Conservation (phyloP, 2,113 vertebrate species). For the Clarias gariepinus region DNA sequence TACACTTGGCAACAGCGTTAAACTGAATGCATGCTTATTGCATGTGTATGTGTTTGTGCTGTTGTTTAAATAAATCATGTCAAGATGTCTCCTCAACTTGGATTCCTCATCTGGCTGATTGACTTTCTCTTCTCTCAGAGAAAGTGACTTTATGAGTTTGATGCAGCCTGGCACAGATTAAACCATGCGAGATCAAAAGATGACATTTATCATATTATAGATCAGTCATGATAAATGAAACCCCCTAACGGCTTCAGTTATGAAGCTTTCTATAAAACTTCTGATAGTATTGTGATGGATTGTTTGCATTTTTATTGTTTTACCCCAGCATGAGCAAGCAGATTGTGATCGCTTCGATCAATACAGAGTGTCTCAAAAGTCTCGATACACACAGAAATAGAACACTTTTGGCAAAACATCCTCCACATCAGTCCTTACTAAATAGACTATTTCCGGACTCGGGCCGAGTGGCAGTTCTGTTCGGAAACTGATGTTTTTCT, state of each 20-base stretch:
- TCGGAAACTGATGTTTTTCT: too few species aligned
- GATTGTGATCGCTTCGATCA: not conserved
- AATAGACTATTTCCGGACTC: too few species aligned
- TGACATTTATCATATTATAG: not conserved
- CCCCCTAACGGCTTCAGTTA: not conserved
- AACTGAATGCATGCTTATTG: not conserved
- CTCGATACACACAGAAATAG: too few species aligned
- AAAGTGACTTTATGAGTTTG: not conserved
- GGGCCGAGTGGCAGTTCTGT: too few species aligned
- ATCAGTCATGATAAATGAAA: not conserved
- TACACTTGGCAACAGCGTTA: not conserved
- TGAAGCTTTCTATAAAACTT: too few species aligned
- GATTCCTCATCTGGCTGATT: not conserved
- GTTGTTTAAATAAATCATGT: not conserved
- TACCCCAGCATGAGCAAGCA: not conserved
- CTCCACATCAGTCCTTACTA: too few species aligned
- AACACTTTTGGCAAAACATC: too few species aligned
- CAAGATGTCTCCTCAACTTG: not conserved
- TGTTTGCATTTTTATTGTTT: not conserved
- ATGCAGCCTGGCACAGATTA: not conserved
- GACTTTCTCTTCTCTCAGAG: not conserved
- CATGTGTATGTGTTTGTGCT: not conserved
- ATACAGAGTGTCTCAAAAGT: too few species aligned
- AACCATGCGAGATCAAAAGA: not conserved
- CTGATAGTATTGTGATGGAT: not conserved